Evolutionary conservation across 2,113 vertebrate genomes (phyloP).

Genomic region (Pelecanoides urinatrix): DNA sequence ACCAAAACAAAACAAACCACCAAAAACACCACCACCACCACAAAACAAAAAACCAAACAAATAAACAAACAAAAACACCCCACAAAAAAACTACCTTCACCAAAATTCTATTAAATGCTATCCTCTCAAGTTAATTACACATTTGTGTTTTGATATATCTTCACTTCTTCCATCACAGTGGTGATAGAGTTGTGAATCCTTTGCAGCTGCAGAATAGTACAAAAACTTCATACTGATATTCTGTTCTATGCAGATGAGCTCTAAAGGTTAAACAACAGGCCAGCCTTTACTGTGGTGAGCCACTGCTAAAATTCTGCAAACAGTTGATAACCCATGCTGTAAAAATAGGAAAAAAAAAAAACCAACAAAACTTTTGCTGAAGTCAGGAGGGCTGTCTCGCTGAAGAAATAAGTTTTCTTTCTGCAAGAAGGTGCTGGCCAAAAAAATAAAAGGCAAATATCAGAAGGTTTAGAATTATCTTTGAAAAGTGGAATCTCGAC

Average conservation of each 20-base stretch:
- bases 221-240: background rate
- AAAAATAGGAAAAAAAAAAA: background rate
- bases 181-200: background rate
- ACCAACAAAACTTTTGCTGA: background rate
- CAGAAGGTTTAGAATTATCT: background rate
- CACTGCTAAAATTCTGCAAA: background rate
- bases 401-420: background rate
- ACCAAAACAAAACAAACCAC: too few species aligned
- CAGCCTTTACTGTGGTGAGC: background rate
- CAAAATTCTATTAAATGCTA: background rate
- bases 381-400: background rate
- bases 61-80: too few species aligned
- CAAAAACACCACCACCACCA: too few species aligned
- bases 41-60: too few species aligned
- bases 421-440: background rate
- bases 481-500: slow-evolving; percentile 1
- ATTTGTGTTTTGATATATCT: background rate
- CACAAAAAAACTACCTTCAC: background rate
- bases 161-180: background rate
- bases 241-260: background rate
- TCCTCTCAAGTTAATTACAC: background rate
- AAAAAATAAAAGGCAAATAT: background rate
- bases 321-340: background rate
- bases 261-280: background rate
- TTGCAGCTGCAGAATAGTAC: background rate